Evolutionary conservation across 64 coral and sea anemone genomes (phyloP).

Genomic region (Platygyra sinensis): DNA sequence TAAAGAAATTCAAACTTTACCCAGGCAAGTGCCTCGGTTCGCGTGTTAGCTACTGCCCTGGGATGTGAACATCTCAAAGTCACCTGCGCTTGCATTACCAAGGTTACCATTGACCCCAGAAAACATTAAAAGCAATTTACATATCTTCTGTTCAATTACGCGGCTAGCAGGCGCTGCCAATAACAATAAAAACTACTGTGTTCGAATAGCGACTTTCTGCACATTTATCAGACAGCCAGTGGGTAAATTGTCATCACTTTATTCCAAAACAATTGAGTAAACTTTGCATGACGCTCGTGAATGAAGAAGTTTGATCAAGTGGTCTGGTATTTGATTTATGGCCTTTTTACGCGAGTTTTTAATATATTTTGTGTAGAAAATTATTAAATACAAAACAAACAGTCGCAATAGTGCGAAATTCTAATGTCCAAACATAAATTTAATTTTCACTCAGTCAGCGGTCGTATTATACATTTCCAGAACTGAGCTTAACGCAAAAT

Average conservation of each 20-base stretch:
- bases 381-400: not conserved
- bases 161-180: not conserved
- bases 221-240: not conserved
- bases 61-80: too few relatives aligned
- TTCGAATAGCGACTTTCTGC: not conserved
- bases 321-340: not conserved
- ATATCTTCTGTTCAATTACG: not conserved
- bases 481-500: not conserved
- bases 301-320: not conserved
- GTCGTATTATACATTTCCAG: not conserved
- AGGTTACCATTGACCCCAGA: not conserved
- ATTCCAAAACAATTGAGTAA: slow-evolving; percentile 4
- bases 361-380: slow-evolving; percentile 11
- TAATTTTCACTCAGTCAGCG: too few relatives aligned
- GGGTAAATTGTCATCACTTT: not conserved
- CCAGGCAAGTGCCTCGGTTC: too few relatives aligned
- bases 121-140: not conserved
- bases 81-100: not conserved
- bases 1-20: too few relatives aligned
- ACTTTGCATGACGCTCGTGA: not conserved
- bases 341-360: not conserved
- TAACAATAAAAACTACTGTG: not conserved
- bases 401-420: not conserved
- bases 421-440: not conserved
- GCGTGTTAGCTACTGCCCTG: too few relatives aligned